phyloP scores from a whole-genome alignment of 2,888 invertebrate genomes.

The Epirrhoe alternata region DNA sequence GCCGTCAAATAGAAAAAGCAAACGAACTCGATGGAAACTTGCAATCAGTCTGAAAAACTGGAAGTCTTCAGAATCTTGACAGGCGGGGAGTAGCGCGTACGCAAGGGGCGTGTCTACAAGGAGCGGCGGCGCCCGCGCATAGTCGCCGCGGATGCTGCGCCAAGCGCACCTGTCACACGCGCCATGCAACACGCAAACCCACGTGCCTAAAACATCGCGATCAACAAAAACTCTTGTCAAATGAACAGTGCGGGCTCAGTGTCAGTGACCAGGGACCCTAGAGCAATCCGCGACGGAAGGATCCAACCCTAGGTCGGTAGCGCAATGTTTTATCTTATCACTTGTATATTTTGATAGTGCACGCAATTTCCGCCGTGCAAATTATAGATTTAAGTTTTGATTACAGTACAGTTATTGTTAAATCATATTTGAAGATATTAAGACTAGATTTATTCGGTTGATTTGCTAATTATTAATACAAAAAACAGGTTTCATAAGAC shows the following conservation, averaged over 20 bases:
- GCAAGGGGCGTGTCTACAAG: slow-evolving; percentile 69
- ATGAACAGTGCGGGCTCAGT: slow-evolving; percentile 73
- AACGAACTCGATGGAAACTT: slow-evolving; percentile 47
- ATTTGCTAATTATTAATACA: neutral
- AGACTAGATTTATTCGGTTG: neutral
- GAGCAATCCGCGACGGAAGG: slow-evolving; percentile 58
- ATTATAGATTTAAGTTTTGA: slow-evolving; percentile 44
- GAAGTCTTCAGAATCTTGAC: slow-evolving; percentile 69
- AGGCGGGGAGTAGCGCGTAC: slow-evolving; percentile 74
- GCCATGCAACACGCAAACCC: slow-evolving; percentile 44
- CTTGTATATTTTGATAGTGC: slow-evolving; percentile 66
- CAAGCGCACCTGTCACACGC: slow-evolving; percentile 70
- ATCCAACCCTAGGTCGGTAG: slow-evolving; percentile 76
- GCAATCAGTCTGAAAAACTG: slow-evolving; percentile 50
- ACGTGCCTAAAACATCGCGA: slow-evolving; percentile 52
- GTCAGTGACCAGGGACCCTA: slow-evolving; percentile 63
- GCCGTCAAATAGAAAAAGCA: slow-evolving; percentile 22
- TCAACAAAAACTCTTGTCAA: slow-evolving; percentile 54
- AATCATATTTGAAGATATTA: neutral
- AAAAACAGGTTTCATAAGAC: no score
- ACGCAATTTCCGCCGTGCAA: slow-evolving; percentile 68
- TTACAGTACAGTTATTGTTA: neutral
- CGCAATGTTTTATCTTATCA: slow-evolving; percentile 70
- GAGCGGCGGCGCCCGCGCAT: slow-evolving; percentile 54
- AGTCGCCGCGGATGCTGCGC: slow-evolving; percentile 79